Conservation (phyloP, 2,797 vertebrate genomes). For the Hemibagrus guttatus region DNA sequence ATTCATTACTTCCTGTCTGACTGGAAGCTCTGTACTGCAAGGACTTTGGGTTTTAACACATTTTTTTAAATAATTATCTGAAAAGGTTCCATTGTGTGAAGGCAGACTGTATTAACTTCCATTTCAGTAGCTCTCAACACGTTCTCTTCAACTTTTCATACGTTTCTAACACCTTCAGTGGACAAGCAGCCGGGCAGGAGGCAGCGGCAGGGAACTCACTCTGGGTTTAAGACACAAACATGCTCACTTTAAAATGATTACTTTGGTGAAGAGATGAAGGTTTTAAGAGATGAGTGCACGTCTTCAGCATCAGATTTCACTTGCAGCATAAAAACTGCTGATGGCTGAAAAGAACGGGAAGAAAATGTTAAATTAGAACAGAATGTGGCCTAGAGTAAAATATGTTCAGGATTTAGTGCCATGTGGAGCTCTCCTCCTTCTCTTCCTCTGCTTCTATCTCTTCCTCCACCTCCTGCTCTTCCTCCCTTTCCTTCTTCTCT, state of each 20-base stretch:
- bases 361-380: not conserved
- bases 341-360: not conserved
- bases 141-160: conserved; percentile 17
- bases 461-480: not conserved
- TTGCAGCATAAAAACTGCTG: not conserved
- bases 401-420: not conserved
- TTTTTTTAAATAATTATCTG: not conserved
- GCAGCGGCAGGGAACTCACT: not conserved
- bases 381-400: not conserved
- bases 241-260: not conserved
- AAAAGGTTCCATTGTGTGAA: not conserved
- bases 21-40: not conserved
- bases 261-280: not conserved
- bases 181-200: not conserved
- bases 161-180: not conserved
- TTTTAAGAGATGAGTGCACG: not conserved
- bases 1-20: not conserved
- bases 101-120: not conserved
- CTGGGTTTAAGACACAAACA: not conserved
- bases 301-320: not conserved
- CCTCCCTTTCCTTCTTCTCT: too few species aligned
- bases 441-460: not conserved
- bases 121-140: not conserved
- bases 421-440: not conserved
- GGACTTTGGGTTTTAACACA: not conserved